Base-by-base conservation (phyloP, 2,888 invertebrate genomes). In the Cotesia congregata region DNA sequence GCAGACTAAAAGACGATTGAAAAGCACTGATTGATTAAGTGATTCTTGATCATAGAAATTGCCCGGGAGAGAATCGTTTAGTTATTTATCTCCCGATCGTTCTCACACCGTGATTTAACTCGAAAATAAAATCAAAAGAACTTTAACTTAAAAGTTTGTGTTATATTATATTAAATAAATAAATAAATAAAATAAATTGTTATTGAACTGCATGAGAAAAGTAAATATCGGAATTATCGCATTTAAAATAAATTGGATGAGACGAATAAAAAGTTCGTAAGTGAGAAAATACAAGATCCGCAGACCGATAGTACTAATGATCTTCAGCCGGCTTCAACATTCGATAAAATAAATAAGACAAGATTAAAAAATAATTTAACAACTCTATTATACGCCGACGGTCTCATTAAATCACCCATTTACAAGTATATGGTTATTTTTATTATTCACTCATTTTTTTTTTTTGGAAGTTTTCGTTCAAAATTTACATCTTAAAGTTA, bases 351-450 rank as follows among this genome's bases (percentile, higher is more conserved):
- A 12, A 50, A 12, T 50, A 12, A 50, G 50, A 50, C 7, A 50
- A 30, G 30, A 30, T 30, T 30, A 30, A 50, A 50, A 50, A 50
- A 50, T 50, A 50, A 77, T 79, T 75, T 80, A 80, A 80, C 80
- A 78, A 78, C 80, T 79, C 79, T 77, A 81, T 80, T 79, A 80
- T 78, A 79, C 80, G 79, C 79, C 77, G 74, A 74, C 78, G 80
- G 80, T 81, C 80, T 80, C 79, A 81, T 81, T 81, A 80, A 50
- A 50, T 50, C 50, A 50, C 50, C 50, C 12, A 7, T 50, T 12
- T 50, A 50, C 50, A 30, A 30, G 30, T 30, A 30, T 30, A 30
- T 30, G 30, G 4, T 30, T 30, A 30, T 30, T 30, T 30, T 30
- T 30, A 30, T 30, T 30, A 30, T 30, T 30, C 30, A 30, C 30